Conservation (phyloP, 2,888 invertebrate genomes). For the Aelia acuminata region DNA sequence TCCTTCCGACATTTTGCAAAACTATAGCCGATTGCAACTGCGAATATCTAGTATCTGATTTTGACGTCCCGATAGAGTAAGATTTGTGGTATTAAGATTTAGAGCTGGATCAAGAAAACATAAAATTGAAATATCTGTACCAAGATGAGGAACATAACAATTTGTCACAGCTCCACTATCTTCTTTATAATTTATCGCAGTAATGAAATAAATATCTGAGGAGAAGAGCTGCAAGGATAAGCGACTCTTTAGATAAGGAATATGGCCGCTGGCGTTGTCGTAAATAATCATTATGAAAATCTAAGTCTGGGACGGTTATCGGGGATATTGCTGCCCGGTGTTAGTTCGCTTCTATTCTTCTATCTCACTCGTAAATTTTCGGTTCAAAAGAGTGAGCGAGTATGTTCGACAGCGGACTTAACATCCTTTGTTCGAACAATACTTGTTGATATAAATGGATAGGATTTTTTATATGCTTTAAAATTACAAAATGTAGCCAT, state of each 20-base stretch:
- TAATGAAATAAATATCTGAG: constrained; percentile 21
- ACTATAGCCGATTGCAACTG: no score
- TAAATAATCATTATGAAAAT: constrained; percentile 34
- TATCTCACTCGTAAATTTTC: neutral
- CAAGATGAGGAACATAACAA: neutral
- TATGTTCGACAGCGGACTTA: no score
- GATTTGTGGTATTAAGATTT: neutral
- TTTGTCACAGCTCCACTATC: constrained; percentile 12
- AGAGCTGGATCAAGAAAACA: neutral
- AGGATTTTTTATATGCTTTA: no score
- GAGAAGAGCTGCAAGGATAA: neutral
- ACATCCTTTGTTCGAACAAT: no score
- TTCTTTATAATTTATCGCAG: neutral
- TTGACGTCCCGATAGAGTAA: neutral
- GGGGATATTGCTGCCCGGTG: neutral
- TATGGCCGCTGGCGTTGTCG: constrained; percentile 2
- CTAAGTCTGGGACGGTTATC: neutral
- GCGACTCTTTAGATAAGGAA: constrained; percentile 24
- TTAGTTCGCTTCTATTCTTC: neutral
- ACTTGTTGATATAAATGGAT: no score
- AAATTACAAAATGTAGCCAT: no score
- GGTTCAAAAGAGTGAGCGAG: neutral
- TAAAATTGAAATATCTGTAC: neutral
- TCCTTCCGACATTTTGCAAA: no score
- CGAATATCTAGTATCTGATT: neutral